phyloP scores from a whole-genome alignment of 2,797 vertebrate species.

The Typhlichthys eigenmanni region DNA sequence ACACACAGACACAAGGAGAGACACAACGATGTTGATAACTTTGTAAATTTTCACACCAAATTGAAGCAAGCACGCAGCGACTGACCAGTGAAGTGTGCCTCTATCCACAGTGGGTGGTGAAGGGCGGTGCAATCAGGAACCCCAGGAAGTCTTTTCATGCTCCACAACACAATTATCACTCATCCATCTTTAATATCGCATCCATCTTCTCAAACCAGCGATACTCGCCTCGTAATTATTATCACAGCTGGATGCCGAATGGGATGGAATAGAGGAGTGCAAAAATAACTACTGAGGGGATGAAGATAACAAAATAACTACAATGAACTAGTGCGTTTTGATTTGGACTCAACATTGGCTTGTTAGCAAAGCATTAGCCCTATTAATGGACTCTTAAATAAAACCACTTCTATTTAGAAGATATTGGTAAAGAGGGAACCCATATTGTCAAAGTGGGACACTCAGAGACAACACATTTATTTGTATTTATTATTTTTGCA shows the following conservation, averaged over 20 bases:
- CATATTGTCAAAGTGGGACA: no score
- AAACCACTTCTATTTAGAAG: no score
- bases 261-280: slow-evolving; percentile 35
- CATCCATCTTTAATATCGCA: slow-evolving; percentile 70
- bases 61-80: background rate
- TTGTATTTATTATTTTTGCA: no score
- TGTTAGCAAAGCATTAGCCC: no score
- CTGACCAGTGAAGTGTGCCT: slow-evolving; percentile 31
- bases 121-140: slow-evolving; percentile 26
- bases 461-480: no score
- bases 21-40: no score
- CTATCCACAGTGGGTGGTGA: slow-evolving; percentile 39
- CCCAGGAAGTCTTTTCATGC: slow-evolving; percentile 52
- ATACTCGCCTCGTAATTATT: slow-evolving; percentile 62
- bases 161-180: slow-evolving; percentile 65
- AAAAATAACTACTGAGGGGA: slow-evolving; percentile 28
- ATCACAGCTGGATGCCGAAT: slow-evolving; percentile 62
- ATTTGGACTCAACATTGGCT: no score
- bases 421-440: no score
- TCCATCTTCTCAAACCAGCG: slow-evolving; percentile 46
- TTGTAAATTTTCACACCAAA: no score
- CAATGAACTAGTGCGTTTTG: background rate
- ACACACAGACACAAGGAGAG: no score
- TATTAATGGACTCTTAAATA: no score
- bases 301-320: background rate